These are phyloP conservation scores for Aleadryas rufinucha DNA, from an alignment of 2,113 vertebrate genomes.

Conservation along the genomic window DNA sequence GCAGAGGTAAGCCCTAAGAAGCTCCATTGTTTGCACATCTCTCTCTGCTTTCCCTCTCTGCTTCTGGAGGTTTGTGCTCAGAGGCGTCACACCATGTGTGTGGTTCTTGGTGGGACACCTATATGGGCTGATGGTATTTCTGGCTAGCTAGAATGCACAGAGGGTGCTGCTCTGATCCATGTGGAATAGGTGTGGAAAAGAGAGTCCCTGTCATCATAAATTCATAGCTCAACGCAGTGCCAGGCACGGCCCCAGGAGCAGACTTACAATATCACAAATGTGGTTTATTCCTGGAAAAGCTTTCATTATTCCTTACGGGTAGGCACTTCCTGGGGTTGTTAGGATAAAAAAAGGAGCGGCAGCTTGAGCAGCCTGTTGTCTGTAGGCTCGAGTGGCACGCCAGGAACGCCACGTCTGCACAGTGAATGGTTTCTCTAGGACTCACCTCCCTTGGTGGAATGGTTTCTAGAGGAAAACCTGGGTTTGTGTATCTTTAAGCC, in stretches of 20 bases:
- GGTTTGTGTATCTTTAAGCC: background rate
- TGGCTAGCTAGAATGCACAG: background rate
- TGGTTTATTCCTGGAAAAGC: background rate
- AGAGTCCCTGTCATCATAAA: background rate
- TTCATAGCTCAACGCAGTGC: accelerated
- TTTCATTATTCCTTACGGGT: background rate
- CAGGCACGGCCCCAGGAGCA: background rate
- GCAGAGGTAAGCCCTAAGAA: background rate
- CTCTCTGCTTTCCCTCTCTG: background rate
- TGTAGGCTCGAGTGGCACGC: accelerated
- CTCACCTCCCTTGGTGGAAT: background rate
- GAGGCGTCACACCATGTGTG: background rate
- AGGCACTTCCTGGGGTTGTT: background rate
- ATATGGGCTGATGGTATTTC: background rate
- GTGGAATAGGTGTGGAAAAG: background rate
- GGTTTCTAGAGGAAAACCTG: background rate
- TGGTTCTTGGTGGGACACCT: background rate
- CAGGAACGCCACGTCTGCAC: accelerated
- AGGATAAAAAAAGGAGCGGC: background rate
- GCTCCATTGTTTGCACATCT: background rate
- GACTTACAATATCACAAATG: background rate
- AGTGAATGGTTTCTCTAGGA: background rate
- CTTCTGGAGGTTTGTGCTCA: background rate
- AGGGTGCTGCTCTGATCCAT: background rate
- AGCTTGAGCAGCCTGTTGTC: background rate